Base-by-base conservation (phyloP, 2,888 invertebrate genomes). In the Notodonta dromedarius region DNA sequence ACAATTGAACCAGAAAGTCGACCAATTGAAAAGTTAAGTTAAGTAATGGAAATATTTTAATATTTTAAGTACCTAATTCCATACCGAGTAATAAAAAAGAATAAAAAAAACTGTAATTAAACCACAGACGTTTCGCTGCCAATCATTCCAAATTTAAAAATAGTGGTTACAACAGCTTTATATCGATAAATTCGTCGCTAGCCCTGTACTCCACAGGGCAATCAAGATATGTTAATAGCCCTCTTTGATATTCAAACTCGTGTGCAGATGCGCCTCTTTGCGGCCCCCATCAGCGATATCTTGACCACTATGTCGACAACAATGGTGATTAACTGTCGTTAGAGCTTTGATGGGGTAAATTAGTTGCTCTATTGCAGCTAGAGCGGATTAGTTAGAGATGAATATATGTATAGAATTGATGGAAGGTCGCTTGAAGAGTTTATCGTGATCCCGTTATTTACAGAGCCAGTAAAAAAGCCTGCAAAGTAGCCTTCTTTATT, bases 161-260 rank as follows among this genome's bases (percentile, higher is more conserved):
- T 24, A 0, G 24, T 51, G 51, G 16, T 32, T 32, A 53, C 11
- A 73, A 62, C 79, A 79, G 14, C 84, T 82, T 81, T 78, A 60
- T 82, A 72, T 57, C 73, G 66, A 78, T 85, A 75, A 71, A 76
- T 77, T 78, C 75, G 77, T 79, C 69, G 59, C 70, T 61, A 74
- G 68, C 69, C 67, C 72, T 78, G 67, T 74, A 77, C 77, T 82
- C 79, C 75, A 71, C 71, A 73, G 70, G 71, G 81, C 76, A 85
- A 88, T 88, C 86, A 84, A 87, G 87, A 87, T 88, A 87, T 87
- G 87, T 78, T 87, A 87, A 88, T 87, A 76, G 69, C 68, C 73
- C 80, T 82, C 83, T 85, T 87, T 87, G 86, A 84, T 86, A 86
- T 86, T 83, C 84, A 84, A 85, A 86, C 79, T 80, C 76, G 74